These are phyloP conservation scores for Acrobasis consociella DNA, from an alignment of 2,888 invertebrate genomes.

Conservation along the genomic window DNA sequence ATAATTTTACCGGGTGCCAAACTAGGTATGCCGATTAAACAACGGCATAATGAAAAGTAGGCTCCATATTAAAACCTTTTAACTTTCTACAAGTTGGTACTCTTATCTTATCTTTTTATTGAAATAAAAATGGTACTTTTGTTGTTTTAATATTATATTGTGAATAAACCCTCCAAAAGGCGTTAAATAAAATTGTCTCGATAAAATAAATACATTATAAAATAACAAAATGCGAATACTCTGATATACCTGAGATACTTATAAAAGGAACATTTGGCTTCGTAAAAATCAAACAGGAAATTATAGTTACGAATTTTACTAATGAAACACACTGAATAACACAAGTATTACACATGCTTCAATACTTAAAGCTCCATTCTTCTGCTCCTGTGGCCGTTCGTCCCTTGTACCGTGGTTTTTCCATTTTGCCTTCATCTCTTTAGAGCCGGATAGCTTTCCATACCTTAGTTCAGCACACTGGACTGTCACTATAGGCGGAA, in stretches of 20 bases:
- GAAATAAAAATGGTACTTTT: no score
- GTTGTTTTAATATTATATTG: no score
- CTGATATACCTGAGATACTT: background rate
- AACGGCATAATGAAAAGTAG: no score
- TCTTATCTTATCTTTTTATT: no score
- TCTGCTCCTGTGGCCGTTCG: constrained; percentile 46
- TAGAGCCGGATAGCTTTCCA: constrained; percentile 70
- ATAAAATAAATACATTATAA: constrained; percentile 3
- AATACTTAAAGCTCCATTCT: constrained; percentile 35
- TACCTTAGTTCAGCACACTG: constrained; percentile 77
- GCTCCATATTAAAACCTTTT: no score
- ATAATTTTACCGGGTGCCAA: no score
- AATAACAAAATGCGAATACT: background rate
- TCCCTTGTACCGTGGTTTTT: constrained; percentile 39
- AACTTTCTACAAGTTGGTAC: no score
- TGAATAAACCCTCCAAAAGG: background rate
- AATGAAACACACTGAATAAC: constrained; percentile 27
- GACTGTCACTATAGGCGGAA: constrained; percentile 73
- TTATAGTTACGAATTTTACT: constrained; percentile 10
- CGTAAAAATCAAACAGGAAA: constrained; percentile 9
- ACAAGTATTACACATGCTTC: constrained; percentile 33
- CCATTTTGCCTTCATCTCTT: constrained; percentile 59
- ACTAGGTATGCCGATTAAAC: no score
- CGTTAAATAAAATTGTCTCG: background rate
- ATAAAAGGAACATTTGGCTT: constrained; percentile 7